Conservation (phyloP, 2,888 invertebrate species). For the Sussaba pulchella region DNA sequence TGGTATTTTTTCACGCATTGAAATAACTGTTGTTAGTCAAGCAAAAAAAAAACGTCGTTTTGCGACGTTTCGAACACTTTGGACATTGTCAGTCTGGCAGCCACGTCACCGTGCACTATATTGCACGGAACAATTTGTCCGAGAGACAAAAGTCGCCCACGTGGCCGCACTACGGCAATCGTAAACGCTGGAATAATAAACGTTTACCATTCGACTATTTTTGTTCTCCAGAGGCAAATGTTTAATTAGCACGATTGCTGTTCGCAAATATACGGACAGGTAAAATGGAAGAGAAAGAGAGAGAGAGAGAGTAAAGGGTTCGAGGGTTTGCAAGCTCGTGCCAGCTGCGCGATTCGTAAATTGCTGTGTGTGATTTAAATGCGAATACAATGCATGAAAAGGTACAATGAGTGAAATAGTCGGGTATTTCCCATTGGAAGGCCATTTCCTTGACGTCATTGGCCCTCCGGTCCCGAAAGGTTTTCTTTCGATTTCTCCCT, state of each 20-base stretch:
- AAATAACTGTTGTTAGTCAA: too few species aligned
- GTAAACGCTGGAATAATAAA: conserved; percentile 27
- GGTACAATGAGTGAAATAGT: conserved; percentile 7
- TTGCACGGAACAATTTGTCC: too few species aligned
- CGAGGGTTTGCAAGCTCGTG: not conserved
- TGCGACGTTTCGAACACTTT: too few species aligned
- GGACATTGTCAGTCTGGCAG: too few species aligned
- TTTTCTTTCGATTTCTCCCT: conserved; percentile 28
- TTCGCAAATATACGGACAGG: conserved; percentile 16
- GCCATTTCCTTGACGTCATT: conserved; percentile 54
- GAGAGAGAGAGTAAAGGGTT: too few species aligned
- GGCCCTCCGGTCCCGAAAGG: conserved; percentile 25
- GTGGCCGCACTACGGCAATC: not conserved
- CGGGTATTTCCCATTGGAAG: conserved; percentile 51
- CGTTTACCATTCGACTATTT: conserved; percentile 12
- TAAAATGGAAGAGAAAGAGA: too few species aligned
- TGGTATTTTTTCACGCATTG: too few species aligned
- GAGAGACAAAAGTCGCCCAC: conserved; percentile 24
- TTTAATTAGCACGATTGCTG: conserved; percentile 22
- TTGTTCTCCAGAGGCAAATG: not conserved
- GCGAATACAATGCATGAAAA: conserved; percentile 49
- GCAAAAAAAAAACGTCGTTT: too few species aligned
- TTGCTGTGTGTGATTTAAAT: conserved; percentile 30
- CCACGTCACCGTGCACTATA: too few species aligned
- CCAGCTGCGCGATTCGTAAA: conserved; percentile 28